Evolutionary conservation across 2,797 vertebrate species (phyloP), one percentile per base, ranked within the genome.

Genomic region (Typhlichthys eigenmanni): DNA sequence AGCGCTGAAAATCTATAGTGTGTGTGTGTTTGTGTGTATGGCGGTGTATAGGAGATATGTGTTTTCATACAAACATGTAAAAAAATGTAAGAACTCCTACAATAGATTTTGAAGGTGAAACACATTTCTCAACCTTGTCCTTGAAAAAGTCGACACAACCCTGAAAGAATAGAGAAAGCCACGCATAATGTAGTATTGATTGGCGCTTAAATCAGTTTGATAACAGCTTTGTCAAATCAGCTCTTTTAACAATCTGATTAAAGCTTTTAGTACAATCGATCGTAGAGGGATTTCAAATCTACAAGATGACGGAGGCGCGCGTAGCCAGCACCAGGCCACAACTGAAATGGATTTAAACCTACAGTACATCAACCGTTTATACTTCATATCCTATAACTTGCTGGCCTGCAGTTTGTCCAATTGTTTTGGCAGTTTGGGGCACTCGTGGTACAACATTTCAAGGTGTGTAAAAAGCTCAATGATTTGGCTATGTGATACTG

Each of bases 241-340:
- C 92, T 92, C 89, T 92, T 93, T 91, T 90, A 89, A 91, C 88
- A 93, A 93, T 93, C 90, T 91, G 89, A 93, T 93, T 93, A 92
- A 74, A 87, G 91, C 90, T 93, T 92, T 93, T 91, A 92, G 90
- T 82, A 59, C 76, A 69, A 93, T 94, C 89, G 90, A 93, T 91
- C 45, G 72, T 46, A 66, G 76, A 75, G 65, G 86, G 78, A 84
- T 91, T 90, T 90, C 75, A 87, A 91, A 90, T 85, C 76, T 87
- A 73, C 82, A 81, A 82, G 86, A 92, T 88, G 89, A 92, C 90
- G 69, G 70, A 84, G 81, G 59, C 75, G 79, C 79, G 24, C 60
- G 68, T 17, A 58, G 76, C 62, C 58, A 50, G 68, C 78, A 73
- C 71, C 54, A 53, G 72, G 70, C 76, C 78, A 72, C 79, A 75